Conservation (phyloP, 2,797 vertebrate genomes). For the Luscinia luscinia region DNA sequence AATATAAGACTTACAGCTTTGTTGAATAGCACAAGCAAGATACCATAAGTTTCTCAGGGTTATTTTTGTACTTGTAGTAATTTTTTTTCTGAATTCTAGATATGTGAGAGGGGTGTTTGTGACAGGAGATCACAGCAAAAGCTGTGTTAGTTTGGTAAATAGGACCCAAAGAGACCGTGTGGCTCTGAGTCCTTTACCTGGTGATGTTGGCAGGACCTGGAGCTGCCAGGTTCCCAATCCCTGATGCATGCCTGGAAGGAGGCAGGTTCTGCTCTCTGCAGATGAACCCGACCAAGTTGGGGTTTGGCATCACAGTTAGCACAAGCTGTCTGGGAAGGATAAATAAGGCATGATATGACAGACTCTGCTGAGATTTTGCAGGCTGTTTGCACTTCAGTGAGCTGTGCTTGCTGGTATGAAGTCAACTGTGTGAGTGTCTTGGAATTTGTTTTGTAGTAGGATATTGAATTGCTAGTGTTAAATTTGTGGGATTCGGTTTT, state of each 20-base stretch:
- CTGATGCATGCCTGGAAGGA: background rate
- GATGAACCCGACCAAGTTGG: background rate
- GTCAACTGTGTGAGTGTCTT: background rate
- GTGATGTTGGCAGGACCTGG: background rate
- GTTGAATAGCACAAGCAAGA: background rate
- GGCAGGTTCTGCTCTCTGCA: background rate
- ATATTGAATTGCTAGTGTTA: background rate
- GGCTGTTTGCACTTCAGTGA: background rate
- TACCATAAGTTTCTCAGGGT: background rate
- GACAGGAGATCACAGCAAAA: background rate
- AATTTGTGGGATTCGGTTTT: background rate
- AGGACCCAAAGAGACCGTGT: background rate
- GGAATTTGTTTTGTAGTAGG: background rate
- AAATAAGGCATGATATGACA: background rate
- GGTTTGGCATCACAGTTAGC: background rate
- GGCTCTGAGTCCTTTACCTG: background rate
- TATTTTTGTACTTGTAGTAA: background rate
- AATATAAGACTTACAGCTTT: background rate
- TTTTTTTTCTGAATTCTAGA: background rate
- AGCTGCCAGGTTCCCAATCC: background rate
- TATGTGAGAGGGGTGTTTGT: background rate
- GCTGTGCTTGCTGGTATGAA: background rate
- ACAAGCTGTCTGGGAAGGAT: conserved; percentile 11
- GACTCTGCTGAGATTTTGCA: background rate
- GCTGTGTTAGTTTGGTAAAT: background rate